Conservation (phyloP, 2,797 vertebrate species). For the Valencia hispanica region DNA sequence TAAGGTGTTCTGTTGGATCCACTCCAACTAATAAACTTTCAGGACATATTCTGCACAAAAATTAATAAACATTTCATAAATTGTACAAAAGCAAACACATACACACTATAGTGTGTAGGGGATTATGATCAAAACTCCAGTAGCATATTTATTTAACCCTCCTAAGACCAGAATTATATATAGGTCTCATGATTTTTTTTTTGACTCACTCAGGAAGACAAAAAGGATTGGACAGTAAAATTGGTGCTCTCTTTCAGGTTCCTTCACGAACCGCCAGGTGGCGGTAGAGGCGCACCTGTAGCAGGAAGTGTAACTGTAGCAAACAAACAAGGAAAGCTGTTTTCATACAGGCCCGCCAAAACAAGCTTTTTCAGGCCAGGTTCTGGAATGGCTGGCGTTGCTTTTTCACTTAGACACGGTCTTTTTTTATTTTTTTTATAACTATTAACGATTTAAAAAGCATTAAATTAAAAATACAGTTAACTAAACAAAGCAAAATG, state of each 20-base stretch:
- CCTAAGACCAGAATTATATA: background rate
- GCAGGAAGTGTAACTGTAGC: constrained; percentile 14
- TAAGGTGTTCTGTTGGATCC: background rate
- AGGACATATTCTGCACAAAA: background rate
- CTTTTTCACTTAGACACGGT: background rate
- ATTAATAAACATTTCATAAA: background rate
- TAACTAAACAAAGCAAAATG: background rate
- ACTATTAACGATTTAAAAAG: background rate
- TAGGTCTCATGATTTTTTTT: background rate
- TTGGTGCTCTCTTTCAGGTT: background rate
- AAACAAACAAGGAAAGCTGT: background rate
- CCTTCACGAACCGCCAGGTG: constrained; percentile 47
- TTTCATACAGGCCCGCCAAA: background rate
- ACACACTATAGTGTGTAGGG: background rate
- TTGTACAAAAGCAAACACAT: background rate
- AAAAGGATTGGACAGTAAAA: background rate
- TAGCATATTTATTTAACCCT: background rate
- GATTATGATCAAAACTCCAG: background rate
- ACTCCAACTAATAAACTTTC: background rate
- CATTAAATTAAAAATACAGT: background rate
- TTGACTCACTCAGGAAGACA: background rate
- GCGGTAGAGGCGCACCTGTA: constrained; percentile 26
- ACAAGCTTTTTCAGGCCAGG: too few species aligned
- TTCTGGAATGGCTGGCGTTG: rapidly evolving
- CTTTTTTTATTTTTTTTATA: background rate